A percentile compares a stretch with the other conserved stretches of the same genome.
These are phyloP conservation scores for Capromys pilorides DNA, from an alignment of 2,797 vertebrate species.

Conservation along the genomic window DNA sequence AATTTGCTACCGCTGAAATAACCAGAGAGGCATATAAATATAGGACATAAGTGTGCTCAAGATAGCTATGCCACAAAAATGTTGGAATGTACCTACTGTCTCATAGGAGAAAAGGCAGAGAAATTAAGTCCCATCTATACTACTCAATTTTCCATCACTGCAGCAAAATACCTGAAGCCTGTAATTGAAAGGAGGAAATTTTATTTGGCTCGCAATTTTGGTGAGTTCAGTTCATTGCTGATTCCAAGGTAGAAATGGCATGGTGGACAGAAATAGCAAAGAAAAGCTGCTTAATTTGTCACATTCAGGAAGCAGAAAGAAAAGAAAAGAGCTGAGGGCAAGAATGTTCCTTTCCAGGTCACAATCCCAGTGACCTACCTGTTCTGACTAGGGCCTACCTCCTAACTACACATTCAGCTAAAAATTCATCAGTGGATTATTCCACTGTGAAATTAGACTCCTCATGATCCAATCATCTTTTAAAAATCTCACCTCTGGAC, in stretches of 20 bases:
- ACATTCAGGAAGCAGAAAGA: background rate
- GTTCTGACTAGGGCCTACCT: background rate
- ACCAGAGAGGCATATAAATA: background rate
- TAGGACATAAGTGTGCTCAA: background rate
- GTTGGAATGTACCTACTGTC: conserved; percentile 26
- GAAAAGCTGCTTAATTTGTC: background rate
- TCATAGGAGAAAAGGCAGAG: background rate
- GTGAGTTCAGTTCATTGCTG: background rate
- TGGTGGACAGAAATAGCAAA: background rate
- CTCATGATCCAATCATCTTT: background rate
- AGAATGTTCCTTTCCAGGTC: background rate
- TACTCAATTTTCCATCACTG: background rate
- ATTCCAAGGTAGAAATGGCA: background rate
- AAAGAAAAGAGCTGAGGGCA: background rate
- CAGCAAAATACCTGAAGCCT: background rate
- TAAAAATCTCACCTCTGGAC: background rate
- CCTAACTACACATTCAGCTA: background rate
- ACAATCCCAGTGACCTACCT: background rate
- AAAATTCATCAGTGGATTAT: background rate
- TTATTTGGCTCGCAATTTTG: background rate
- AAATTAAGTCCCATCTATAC: background rate
- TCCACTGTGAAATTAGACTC: background rate
- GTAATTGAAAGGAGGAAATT: background rate
- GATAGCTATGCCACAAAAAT: background rate
- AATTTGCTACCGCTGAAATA: conserved; percentile 50